Evolutionary conservation across 1,140 invertebrate genomes (phyloP).

Genomic region (Polyergus mexicanus): DNA sequence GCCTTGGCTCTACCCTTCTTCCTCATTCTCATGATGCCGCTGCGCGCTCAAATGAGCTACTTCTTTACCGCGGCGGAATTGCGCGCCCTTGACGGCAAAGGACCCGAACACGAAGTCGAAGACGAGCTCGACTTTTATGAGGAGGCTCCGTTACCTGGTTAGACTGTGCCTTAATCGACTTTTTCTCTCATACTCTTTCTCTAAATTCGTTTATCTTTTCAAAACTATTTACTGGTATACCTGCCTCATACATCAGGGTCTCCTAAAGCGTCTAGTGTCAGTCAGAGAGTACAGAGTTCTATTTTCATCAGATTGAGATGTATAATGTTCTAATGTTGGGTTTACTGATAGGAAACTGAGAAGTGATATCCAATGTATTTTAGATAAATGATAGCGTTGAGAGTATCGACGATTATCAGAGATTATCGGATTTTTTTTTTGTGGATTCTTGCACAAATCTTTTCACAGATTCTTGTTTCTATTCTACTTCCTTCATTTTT

Average conservation of each 20-base stretch:
- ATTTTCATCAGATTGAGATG: conserved; percentile 44
- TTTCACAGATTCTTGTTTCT: conserved; percentile 6
- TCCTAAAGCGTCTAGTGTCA: conserved; percentile 7
- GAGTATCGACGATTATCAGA: not conserved
- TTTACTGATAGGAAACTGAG: conserved; percentile 19
- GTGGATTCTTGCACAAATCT: conserved; percentile 25
- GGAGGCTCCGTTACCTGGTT: conserved; percentile 93
- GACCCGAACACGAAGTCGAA: conserved; percentile 91
- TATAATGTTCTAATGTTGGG: not conserved
- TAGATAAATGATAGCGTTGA: conserved; percentile 21
- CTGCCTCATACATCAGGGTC: conserved; percentile 33
- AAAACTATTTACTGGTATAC: conserved; percentile 28
- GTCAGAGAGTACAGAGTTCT: conserved; percentile 37
- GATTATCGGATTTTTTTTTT: conserved; percentile 15
- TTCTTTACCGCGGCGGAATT: conserved; percentile 94
- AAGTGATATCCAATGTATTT: conserved; percentile 18
- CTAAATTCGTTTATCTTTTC: not conserved
- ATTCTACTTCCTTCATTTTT: not conserved
- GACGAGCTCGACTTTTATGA: conserved; percentile 98
- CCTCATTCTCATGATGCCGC: conserved; percentile 95
- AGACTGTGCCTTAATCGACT: conserved; percentile 84
- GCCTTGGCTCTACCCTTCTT: conserved; percentile 97
- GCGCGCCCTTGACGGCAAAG: conserved; percentile 93
- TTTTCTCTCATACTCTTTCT: not conserved
- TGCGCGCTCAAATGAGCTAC: conserved; percentile 91